A percentile compares a stretch with the other conserved stretches of the same genome.
These are phyloP conservation scores for Hypotaenidia philippensis DNA, from an alignment of 2,797 vertebrate species.

Conservation along the genomic window DNA sequence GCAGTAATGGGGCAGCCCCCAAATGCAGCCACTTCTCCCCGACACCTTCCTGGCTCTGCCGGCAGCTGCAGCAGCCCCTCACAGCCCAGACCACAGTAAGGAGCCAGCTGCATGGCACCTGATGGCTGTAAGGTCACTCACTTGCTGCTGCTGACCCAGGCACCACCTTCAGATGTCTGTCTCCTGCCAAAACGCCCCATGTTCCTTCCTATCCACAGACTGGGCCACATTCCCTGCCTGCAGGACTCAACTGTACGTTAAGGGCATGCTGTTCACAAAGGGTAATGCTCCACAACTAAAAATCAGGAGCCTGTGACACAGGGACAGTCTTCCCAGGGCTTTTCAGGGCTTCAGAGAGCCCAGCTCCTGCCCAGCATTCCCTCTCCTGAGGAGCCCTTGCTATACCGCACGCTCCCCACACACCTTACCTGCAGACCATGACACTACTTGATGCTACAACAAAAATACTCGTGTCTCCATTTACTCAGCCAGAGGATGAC, in stretches of 20 bases:
- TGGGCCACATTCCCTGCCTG: fast-evolving
- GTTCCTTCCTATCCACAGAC: neutral
- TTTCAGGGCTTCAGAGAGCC: neutral
- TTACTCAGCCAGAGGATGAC: neutral
- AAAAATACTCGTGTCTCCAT: neutral
- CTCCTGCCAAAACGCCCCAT: fast-evolving
- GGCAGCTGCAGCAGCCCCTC: neutral
- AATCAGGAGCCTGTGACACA: neutral
- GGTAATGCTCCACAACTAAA: fast-evolving
- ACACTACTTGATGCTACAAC: neutral
- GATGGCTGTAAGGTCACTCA: fast-evolving
- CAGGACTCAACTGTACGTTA: fast-evolving
- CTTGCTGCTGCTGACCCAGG: neutral
- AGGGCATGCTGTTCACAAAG: neutral
- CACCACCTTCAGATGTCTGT: neutral
- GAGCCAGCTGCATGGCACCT: neutral
- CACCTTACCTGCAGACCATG: neutral
- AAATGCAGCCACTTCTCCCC: neutral
- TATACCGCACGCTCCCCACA: fast-evolving
- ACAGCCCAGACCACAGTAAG: fast-evolving
- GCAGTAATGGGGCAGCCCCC: fast-evolving
- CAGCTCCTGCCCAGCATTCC: neutral
- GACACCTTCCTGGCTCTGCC: fast-evolving
- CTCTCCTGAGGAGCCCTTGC: neutral
- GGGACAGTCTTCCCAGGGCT: neutral